A percentile compares a stretch with the other conserved stretches of the same genome.
Evolutionary conservation across 2,113 vertebrate genomes (phyloP).

Genomic region (Microtus pennsylvanicus): DNA sequence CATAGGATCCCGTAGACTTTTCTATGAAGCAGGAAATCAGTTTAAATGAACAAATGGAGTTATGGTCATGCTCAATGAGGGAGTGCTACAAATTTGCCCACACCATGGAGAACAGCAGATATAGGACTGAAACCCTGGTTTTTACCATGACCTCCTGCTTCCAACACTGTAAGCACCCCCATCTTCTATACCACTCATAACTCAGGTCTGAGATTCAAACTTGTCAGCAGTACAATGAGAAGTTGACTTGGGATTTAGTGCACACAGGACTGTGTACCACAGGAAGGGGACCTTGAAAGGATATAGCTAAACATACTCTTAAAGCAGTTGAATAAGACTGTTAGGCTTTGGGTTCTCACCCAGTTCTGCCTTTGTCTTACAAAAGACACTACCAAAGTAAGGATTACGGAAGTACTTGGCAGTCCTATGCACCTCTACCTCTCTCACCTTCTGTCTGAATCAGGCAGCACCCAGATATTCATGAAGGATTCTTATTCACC

Average conservation of each 20-base stretch:
- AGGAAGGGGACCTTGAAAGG: not conserved
- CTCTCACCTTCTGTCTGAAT: not conserved
- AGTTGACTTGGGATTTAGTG: not conserved
- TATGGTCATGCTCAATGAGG: too few species aligned
- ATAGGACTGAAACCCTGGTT: not conserved
- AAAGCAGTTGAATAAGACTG: not conserved
- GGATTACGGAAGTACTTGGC: too few species aligned
- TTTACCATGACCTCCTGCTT: not conserved
- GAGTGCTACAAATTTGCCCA: not conserved
- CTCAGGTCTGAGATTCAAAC: not conserved
- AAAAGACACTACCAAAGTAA: not conserved
- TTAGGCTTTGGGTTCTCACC: not conserved
- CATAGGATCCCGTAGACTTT: too few species aligned
- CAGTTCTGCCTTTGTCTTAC: not conserved
- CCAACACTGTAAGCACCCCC: rapidly evolving
- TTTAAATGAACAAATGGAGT: not conserved
- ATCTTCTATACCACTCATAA: not conserved
- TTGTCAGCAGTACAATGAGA: too few species aligned
- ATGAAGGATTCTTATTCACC: not conserved
- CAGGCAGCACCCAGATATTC: not conserved
- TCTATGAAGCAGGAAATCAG: too few species aligned
- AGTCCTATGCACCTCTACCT: too few species aligned
- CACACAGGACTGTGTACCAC: rapidly evolving
- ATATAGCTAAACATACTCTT: too few species aligned
- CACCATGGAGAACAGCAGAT: rapidly evolving